These are phyloP conservation scores for Perizoma flavofasciatum DNA, from an alignment of 2,888 invertebrate genomes.

Conservation along the genomic window DNA sequence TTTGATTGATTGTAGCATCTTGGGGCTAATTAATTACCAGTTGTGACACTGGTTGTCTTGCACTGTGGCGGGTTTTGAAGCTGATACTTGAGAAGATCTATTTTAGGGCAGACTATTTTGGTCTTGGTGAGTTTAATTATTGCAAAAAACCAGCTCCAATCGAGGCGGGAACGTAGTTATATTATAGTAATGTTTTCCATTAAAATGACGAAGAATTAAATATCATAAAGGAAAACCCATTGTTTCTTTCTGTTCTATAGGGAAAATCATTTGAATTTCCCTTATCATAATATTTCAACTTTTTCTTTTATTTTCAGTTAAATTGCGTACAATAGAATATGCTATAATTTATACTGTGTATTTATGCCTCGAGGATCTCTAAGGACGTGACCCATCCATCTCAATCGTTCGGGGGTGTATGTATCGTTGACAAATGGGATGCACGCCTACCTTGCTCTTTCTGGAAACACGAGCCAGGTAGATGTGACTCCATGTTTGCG, in stretches of 20 bases:
- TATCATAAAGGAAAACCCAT: no score
- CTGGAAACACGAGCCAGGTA: not conserved
- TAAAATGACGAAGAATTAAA: no score
- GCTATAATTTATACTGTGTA: not conserved
- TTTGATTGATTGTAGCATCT: constrained; percentile 25
- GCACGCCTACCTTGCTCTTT: not conserved
- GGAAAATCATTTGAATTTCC: no score
- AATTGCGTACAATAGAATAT: no score
- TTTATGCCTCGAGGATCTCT: not conserved
- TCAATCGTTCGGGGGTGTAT: not conserved
- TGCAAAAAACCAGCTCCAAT: no score
- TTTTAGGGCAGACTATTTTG: constrained; percentile 6
- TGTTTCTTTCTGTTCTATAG: no score
- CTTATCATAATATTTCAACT: no score
- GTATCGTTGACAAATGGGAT: not conserved
- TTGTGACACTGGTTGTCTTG: constrained; percentile 23
- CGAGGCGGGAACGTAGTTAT: no score
- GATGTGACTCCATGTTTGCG: not conserved
- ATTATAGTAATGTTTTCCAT: no score
- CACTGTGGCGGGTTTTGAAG: constrained; percentile 25
- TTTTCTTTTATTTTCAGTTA: no score
- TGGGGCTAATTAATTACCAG: constrained; percentile 23
- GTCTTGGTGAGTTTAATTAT: not conserved
- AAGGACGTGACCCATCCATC: not conserved
- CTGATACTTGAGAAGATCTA: constrained; percentile 12